These are phyloP conservation scores for Tragelaphus strepsiceros DNA, from an alignment of 2,113 vertebrate species.

Conservation along the genomic window DNA sequence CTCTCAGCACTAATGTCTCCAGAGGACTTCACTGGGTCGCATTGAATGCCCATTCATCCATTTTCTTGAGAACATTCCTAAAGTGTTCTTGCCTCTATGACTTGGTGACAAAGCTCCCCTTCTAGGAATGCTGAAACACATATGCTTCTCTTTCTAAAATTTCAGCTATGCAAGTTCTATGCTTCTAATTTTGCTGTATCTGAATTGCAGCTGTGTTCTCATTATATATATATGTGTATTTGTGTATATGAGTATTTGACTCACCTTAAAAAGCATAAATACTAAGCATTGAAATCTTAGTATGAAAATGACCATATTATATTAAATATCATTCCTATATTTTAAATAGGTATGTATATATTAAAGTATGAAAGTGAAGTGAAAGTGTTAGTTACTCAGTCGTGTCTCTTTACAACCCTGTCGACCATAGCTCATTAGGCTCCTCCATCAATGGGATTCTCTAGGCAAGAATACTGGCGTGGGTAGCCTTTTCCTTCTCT, in stretches of 20 bases:
- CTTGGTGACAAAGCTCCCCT: neutral
- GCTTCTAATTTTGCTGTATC: neutral
- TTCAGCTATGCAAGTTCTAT: neutral
- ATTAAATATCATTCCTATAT: neutral
- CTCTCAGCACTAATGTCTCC: neutral
- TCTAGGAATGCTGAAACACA: neutral
- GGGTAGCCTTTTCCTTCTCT: neutral
- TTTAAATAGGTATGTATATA: neutral
- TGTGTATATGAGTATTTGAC: neutral
- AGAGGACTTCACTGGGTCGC: neutral
- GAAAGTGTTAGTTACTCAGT: neutral
- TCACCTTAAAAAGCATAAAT: too few relatives aligned
- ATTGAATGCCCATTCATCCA: neutral
- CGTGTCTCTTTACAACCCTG: neutral
- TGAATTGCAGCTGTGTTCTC: neutral
- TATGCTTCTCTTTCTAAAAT: neutral
- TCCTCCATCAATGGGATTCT: neutral
- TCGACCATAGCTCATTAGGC: neutral
- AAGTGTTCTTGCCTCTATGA: neutral
- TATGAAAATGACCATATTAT: neutral
- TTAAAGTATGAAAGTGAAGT: neutral
- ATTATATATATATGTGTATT: neutral
- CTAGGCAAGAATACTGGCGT: neutral
- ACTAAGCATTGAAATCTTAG: neutral
- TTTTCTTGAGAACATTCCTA: neutral